Evolutionary conservation across 2,888 invertebrate genomes (phyloP), one percentile per base, ranked within the genome.

Genomic region (Ligdia adustata): DNA sequence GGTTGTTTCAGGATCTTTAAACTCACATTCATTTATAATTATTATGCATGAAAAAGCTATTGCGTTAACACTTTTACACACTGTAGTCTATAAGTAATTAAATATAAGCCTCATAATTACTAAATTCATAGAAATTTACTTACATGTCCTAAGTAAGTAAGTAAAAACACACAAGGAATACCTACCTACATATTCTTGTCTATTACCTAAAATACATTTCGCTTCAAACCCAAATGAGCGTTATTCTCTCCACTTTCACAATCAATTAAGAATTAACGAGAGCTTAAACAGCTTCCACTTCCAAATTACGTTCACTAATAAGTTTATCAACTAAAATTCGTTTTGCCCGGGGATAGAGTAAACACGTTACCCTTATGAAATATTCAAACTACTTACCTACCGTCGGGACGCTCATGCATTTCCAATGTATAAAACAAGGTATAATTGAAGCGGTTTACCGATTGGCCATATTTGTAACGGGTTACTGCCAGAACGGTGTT

Each of bases 381-480:
- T 50, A 57, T 57, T 60, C 57, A 57, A 54, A 54, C 53, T 48
- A 55, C 57, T 48, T 54, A 53, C 22, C 40, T 22, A 7, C 22
- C 6, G n/a, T n/a, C 33, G 44, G 57, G 43, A 44, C 46, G 48
- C 28, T 51, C 53, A 46, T 55, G 53, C 49, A 61, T 61, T 57
- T 54, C 48, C 55, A 52, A 55, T 55, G 55, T 51, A 46, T 52
- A 58, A 55, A 56, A 55, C 55, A 51, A 48, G 48, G 44, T 38
- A 52, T 62, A 62, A 57, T 62, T 57, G 55, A 56, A 44, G 59
- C 54, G 62, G 59, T 62, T 60, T 52, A 62, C 60, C 59, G 48
- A 49, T 55, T 52, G 40, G 48, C 55, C 52, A 53, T 55, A 60
- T 53, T 55, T 50, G 55, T 60, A 53, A 53, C 52, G 45, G 42